Evolutionary conservation across 1,140 invertebrate genomes (phyloP).

Genomic region (Microplitis demolitor): DNA sequence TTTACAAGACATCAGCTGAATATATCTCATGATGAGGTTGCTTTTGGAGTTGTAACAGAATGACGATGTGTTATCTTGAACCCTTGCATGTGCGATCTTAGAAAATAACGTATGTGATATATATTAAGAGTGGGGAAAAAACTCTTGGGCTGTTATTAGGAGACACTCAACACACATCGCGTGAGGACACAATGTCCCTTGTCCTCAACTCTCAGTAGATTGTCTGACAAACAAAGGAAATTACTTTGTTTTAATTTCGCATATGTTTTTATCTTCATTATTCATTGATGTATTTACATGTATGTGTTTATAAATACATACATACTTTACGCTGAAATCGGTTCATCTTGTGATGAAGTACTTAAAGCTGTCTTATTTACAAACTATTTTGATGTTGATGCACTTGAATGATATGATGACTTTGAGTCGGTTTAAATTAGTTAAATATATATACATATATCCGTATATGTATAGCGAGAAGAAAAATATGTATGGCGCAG

Average conservation of each 20-base stretch:
- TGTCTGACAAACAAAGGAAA: slow-evolving; percentile 21
- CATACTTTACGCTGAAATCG: slow-evolving; percentile 13
- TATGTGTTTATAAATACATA: not conserved
- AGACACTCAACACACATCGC: slow-evolving; percentile 34
- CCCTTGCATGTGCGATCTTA: slow-evolving; percentile 47
- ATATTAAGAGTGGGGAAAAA: not conserved
- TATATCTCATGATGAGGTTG: not conserved
- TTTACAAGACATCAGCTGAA: too few relatives aligned
- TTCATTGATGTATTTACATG: not conserved
- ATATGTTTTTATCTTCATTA: not conserved
- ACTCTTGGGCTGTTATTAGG: slow-evolving; percentile 41
- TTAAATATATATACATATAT: slow-evolving; percentile 9
- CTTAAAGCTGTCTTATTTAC: not conserved
- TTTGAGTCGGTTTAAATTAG: slow-evolving; percentile 13
- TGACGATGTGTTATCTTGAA: slow-evolving; percentile 43
- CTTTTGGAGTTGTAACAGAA: slow-evolving; percentile 3
- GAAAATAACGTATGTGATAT: not conserved
- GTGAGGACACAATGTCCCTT: slow-evolving; percentile 32
- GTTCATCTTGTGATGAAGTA: slow-evolving; percentile 6
- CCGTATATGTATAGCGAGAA: slow-evolving; percentile 15
- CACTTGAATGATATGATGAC: slow-evolving; percentile 7
- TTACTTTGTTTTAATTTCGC: slow-evolving; percentile 24
- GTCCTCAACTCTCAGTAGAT: slow-evolving; percentile 7
- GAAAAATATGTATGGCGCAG: too few relatives aligned
- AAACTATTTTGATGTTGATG: not conserved